Evolutionary conservation across 2,888 invertebrate genomes (phyloP), one percentile per base, ranked within the genome.

Genomic region (Gryllus longicercus): DNA sequence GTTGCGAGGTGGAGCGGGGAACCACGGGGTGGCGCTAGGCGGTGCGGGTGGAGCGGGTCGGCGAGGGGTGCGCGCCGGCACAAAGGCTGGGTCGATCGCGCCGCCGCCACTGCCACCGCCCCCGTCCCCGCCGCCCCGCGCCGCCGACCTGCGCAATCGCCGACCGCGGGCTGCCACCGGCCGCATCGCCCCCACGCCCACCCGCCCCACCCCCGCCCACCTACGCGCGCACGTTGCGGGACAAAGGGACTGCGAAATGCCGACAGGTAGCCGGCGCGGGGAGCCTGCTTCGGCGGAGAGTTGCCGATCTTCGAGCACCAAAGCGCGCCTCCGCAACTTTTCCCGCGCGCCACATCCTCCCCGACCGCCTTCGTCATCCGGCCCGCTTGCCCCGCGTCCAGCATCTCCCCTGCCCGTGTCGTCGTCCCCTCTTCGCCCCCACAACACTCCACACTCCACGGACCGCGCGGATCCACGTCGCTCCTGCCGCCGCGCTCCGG

Each of bases 11-110:
- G 25, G 25, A 38, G 25, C 25, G 25, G 25, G 25, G 3, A 38
- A 3, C 25, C 25, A 5, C 25, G 25, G 25, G 25, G 2, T 38
- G 25, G 25, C 25, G 25, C 25, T 38, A 38, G 25, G 25, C 25
- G 25, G 25, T 4, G 25, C 25, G 25, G 25, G 25, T 38, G 25
- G 4, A 38, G 25, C 25, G 25, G 25, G 25, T 2, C 25, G 16
- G 63, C 18, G 63, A 18, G 63, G 63, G 63, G 18, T 10, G 63
- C 14, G 63, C 63, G 63, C 63, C 18, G 63, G 63, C 63, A 63
- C 63, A 63, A 63, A 63, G 63, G 18, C 63, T 63, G 63, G 63
- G 63, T 63, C 63, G 63, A 63, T 63, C 63, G 63, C 18, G 63
- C 12, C 63, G 16, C 12, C 63, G 63, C 12, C 18, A 12, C 16